Evolutionary conservation across 2,113 vertebrate genomes (phyloP).

Genomic region (Phodopus roborovskii): DNA sequence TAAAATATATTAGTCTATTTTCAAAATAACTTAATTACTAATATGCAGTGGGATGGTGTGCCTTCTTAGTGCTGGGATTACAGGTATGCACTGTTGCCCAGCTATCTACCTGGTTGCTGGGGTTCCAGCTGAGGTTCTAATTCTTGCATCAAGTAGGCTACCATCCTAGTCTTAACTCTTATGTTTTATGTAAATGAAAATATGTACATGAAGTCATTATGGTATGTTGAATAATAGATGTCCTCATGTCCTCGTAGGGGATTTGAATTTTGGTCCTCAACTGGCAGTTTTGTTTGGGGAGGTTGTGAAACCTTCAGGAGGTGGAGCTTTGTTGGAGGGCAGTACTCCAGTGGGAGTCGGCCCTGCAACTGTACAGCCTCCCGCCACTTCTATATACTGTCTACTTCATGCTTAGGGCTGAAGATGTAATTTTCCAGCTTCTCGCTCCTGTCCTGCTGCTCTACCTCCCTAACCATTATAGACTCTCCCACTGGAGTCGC

Average conservation of each 20-base stretch:
- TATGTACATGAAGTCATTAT: neutral
- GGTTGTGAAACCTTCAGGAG: neutral
- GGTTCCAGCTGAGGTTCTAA: neutral
- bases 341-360: neutral
- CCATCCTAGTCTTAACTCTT: neutral
- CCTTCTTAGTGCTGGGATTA: neutral
- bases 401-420: neutral
- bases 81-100: fast-evolving
- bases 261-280: neutral
- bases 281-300: neutral
- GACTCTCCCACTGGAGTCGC: neutral
- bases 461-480: neutral
- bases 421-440: neutral
- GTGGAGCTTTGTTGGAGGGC: too few species aligned
- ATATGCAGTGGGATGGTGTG: neutral
- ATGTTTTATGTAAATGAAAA: conserved; percentile 13
- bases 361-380: neutral
- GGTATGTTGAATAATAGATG: too few species aligned
- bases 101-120: too few species aligned
- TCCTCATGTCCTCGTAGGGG: neutral
- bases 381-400: neutral
- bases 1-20: neutral
- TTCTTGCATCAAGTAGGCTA: neutral
- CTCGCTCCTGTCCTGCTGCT: neutral
- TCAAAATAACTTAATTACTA: neutral